Conservation (phyloP, 2,113 vertebrate genomes). For the Megatriorchis doriae region DNA sequence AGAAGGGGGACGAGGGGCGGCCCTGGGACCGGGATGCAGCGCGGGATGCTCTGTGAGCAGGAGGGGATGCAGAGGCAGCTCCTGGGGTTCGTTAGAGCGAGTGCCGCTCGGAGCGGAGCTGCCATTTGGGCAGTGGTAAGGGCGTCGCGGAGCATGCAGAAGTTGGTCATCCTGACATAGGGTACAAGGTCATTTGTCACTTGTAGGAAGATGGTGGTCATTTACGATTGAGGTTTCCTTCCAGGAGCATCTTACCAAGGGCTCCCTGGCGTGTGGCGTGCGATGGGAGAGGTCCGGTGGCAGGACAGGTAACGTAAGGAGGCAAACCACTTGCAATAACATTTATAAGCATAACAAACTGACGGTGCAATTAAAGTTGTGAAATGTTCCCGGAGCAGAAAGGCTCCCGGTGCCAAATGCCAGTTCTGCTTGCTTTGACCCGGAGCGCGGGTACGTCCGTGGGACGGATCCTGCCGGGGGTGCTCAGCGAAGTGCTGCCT, state of each 20-base stretch:
- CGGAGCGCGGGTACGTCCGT: rapidly evolving
- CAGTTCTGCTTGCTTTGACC: rapidly evolving
- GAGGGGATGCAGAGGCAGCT: background rate
- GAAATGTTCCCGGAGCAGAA: background rate
- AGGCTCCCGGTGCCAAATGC: background rate
- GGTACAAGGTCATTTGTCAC: background rate
- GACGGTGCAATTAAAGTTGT: background rate
- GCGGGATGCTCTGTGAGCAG: background rate
- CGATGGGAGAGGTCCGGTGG: background rate
- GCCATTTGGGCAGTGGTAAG: background rate
- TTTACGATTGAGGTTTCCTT: background rate
- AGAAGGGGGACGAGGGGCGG: background rate
- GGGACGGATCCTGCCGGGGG: background rate
- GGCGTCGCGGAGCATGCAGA: rapidly evolving
- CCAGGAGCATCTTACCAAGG: background rate
- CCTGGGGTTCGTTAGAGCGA: background rate
- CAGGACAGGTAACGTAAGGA: background rate
- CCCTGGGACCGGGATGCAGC: background rate
- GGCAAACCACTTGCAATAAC: background rate
- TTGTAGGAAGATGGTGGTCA: too few relatives aligned
- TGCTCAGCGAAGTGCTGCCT: background rate
- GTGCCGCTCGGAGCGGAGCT: background rate
- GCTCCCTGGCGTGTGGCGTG: background rate
- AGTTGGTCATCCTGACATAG: background rate
- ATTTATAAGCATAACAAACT: background rate